These are phyloP conservation scores for Halcyon senegalensis DNA, from an alignment of 2,113 vertebrate species.

Conservation along the genomic window DNA sequence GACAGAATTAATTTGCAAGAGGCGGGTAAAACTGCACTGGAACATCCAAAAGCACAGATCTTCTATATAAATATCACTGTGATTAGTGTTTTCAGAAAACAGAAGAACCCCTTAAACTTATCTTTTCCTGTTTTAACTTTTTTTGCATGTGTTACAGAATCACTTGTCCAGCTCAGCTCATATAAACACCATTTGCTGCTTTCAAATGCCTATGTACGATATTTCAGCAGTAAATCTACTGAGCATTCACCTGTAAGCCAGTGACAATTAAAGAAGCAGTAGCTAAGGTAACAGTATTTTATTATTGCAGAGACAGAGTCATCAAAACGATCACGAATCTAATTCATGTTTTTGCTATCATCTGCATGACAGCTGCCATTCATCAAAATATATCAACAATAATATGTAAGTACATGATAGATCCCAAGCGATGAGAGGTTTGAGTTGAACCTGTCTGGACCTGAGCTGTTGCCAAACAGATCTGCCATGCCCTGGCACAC, in stretches of 20 bases:
- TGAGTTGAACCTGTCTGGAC: neutral
- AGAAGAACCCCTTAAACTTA: neutral
- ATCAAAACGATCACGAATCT: slow-evolving; percentile 4
- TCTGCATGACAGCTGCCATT: neutral
- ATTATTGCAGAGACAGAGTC: neutral
- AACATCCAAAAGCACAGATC: neutral
- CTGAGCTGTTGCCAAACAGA: neutral
- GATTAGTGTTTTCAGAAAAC: neutral
- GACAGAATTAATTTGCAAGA: neutral
- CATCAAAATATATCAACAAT: slow-evolving; percentile 15
- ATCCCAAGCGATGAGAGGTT: neutral
- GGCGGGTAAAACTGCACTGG: neutral
- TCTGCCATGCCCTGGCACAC: neutral
- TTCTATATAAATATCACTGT: neutral
- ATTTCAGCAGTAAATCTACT: neutral
- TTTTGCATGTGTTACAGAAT: neutral
- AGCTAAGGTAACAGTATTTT: neutral
- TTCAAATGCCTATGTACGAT: neutral
- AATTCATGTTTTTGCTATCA: slow-evolving; percentile 29
- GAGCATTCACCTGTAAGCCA: neutral
- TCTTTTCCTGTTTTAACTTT: accelerated
- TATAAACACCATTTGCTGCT: neutral
- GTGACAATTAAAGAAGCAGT: neutral
- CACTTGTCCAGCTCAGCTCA: neutral
- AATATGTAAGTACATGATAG: neutral